These are phyloP conservation scores for Thalassoma bifasciatum DNA, from an alignment of 2,113 vertebrate genomes.

Conservation along the genomic window DNA sequence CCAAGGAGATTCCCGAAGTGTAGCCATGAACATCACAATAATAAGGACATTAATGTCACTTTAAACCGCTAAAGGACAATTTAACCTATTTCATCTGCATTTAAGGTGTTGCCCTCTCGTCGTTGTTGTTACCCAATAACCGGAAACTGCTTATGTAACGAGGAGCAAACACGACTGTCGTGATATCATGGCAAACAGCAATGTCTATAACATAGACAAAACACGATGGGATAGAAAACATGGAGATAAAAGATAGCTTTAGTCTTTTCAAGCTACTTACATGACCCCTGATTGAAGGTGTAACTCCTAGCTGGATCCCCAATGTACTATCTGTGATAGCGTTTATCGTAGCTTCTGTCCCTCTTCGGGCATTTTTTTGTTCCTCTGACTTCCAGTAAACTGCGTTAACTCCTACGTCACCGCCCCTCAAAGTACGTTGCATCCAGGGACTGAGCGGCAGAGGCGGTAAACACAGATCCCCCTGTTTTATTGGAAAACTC, in stretches of 20 bases:
- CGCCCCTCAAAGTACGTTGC: constrained; percentile 14
- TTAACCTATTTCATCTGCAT: not conserved
- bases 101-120: rapidly evolving
- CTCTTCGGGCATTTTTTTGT: not conserved
- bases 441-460: not conserved
- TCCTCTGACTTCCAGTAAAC: constrained; percentile 10
- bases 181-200: not conserved
- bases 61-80: constrained; percentile 23
- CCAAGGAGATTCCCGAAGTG: not conserved
- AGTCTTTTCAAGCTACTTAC: constrained; percentile 24
- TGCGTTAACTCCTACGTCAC: constrained; percentile 2
- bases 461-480: rapidly evolving
- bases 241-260: no score
- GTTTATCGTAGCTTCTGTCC: not conserved
- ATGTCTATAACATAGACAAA: constrained; percentile 22
- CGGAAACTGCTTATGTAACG: no score
- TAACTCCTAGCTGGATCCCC: not conserved
- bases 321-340: not conserved
- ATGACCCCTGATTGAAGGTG: not conserved
- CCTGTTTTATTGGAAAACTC: not conserved
- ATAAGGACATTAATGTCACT: no score
- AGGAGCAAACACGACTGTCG: not conserved
- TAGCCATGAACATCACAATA: no score
- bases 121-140: no score
- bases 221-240: not conserved